Percentiles rank a stretch among this genome's conserved stretches.
Evolutionary conservation across 2,113 vertebrate genomes (phyloP).

Genomic region (Spheniscus mendiculus): DNA sequence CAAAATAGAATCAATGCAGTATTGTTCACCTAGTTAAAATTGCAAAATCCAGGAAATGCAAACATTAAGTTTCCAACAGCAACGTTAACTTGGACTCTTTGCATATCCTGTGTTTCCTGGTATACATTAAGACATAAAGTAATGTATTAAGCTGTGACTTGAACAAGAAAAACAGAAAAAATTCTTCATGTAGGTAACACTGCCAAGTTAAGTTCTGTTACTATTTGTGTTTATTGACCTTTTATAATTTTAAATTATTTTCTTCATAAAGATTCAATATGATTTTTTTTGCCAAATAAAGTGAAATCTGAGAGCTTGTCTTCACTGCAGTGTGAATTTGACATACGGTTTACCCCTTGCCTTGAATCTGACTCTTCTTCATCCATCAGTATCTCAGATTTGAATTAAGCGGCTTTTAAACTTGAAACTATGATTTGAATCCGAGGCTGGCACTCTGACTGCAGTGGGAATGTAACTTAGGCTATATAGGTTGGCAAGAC

Average conservation of each 20-base stretch:
- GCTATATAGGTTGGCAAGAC: not conserved
- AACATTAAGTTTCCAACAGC: conserved; percentile 64
- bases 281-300: not conserved
- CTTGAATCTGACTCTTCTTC: not conserved
- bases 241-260: not conserved
- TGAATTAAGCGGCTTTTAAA: not conserved
- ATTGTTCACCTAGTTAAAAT: conserved; percentile 57
- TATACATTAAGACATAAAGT: conserved; percentile 32
- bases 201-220: not conserved
- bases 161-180: conserved; percentile 53
- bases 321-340: not conserved
- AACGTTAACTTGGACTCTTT: conserved; percentile 61
- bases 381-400: not conserved
- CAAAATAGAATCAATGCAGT: conserved; percentile 55
- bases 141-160: conserved; percentile 35
- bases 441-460: not conserved
- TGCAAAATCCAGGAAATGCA: conserved; percentile 56
- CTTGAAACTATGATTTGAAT: not conserved
- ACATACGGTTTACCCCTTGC: not conserved
- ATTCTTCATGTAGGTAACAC: not conserved
- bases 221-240: conserved; percentile 20
- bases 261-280: not conserved
- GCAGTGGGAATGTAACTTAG: not conserved
- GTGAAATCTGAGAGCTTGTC: conserved; percentile 19
- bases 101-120: conserved; percentile 45